Conservation (phyloP, 2,113 vertebrate genomes). For the Oreotragus oreotragus region DNA sequence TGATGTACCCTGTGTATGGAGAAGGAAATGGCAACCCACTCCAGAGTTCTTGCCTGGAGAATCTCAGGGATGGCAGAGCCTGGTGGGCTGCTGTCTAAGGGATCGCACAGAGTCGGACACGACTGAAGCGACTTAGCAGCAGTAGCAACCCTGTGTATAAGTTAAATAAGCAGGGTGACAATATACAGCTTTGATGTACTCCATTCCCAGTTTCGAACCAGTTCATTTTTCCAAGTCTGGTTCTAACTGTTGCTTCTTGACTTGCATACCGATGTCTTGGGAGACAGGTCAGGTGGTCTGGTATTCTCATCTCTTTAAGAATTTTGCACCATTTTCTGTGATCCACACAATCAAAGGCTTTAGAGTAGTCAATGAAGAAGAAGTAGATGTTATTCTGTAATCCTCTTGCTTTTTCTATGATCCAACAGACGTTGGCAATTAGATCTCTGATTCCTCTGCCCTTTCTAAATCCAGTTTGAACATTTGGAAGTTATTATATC, state of each 20-base stretch:
- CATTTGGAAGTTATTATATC: background rate
- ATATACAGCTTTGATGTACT: background rate
- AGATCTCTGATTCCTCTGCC: background rate
- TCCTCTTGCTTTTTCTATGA: background rate
- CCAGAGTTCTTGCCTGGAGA: no score
- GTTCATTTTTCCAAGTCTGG: background rate
- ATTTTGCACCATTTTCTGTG: background rate
- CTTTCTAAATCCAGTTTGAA: background rate
- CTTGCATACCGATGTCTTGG: rapidly evolving
- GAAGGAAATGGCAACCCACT: no score
- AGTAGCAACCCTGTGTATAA: background rate
- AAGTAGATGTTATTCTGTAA: background rate
- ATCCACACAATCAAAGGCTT: background rate
- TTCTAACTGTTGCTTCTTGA: background rate
- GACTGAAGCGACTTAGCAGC: no score
- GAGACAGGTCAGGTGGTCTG: background rate
- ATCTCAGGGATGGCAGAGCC: no score
- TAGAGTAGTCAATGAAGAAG: background rate
- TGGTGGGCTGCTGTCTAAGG: no score
- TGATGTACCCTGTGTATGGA: background rate
- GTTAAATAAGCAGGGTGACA: background rate
- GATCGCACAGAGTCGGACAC: no score
- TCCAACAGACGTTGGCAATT: background rate
- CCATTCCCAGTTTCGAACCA: background rate
- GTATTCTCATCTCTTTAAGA: background rate